Evolutionary conservation across 2,113 vertebrate genomes (phyloP).

Genomic region (Micromys minutus): DNA sequence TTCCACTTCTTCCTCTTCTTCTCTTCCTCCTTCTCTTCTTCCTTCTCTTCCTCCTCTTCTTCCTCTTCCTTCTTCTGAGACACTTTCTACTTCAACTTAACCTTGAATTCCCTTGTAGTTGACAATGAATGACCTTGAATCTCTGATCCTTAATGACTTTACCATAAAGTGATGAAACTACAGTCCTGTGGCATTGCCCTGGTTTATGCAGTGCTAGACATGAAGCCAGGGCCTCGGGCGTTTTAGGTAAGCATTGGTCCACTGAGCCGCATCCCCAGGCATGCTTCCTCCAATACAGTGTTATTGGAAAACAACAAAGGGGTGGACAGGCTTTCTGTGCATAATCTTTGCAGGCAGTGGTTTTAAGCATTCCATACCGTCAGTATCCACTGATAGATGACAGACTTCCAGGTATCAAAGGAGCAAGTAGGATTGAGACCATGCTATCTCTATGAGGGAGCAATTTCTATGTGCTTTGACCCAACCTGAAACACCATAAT

Average conservation of each 20-base stretch:
- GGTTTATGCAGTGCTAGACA: not conserved
- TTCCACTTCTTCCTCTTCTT: rapidly evolving
- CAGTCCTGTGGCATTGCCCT: not conserved
- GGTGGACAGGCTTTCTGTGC: not conserved
- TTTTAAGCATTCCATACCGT: not conserved
- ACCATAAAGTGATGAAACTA: not conserved
- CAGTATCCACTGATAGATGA: not conserved
- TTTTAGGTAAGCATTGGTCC: not conserved
- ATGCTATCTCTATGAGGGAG: not conserved
- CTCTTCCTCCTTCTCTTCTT: no score
- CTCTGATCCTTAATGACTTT: not conserved
- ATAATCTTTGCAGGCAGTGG: not conserved
- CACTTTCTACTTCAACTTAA: not conserved
- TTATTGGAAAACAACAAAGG: not conserved
- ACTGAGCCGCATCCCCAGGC: not conserved
- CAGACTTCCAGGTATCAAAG: not conserved
- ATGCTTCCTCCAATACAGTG: not conserved
- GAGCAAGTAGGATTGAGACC: not conserved
- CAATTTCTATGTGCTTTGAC: not conserved
- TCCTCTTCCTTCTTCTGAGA: not conserved
- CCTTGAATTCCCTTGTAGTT: no score
- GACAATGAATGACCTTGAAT: not conserved
- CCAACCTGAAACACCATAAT: not conserved
- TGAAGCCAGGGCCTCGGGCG: not conserved
- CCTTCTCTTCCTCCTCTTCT: no score